Percentiles rank a stretch among this genome's conserved stretches.
These are phyloP conservation scores for Celastrina argiolus DNA, from an alignment of 2,888 invertebrate species.

Conservation along the genomic window DNA sequence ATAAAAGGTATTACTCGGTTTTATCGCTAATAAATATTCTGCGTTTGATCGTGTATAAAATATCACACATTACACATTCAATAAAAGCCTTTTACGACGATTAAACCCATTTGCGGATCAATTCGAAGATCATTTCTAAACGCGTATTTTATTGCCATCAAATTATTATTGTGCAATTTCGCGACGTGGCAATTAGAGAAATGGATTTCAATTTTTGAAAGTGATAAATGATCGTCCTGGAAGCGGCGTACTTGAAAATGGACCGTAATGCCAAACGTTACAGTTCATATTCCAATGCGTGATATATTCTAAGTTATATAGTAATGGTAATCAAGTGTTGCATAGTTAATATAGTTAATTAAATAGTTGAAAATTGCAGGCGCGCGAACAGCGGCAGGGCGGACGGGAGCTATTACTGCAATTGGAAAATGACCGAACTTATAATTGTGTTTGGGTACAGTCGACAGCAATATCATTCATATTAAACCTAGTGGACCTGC, in stretches of 20 bases:
- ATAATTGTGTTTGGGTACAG: conserved; percentile 37
- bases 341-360: conserved; percentile 40
- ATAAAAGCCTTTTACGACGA: conserved; percentile 23
- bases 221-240: conserved; percentile 9
- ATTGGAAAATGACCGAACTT: conserved; percentile 50
- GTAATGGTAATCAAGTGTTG: conserved; percentile 32
- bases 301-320: conserved; percentile 25
- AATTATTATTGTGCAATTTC: conserved; percentile 55
- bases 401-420: conserved; percentile 55
- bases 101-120: conserved; percentile 34
- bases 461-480: conserved; percentile 26
- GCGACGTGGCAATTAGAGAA: conserved; percentile 52
- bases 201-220: conserved; percentile 46
- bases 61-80: conserved; percentile 20
- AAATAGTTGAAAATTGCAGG: conserved; percentile 41
- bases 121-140: conserved; percentile 42
- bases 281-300: not conserved
- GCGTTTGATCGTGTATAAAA: conserved; percentile 12
- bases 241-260: not conserved
- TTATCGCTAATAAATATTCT: not conserved
- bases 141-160: conserved; percentile 51
- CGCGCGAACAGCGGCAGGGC: conserved; percentile 49
- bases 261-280: not conserved
- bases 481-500: not conserved
- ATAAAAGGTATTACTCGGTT: not conserved